These are phyloP conservation scores for Tuberolachnus salignus DNA, from an alignment of 2,888 invertebrate species.

Conservation along the genomic window DNA sequence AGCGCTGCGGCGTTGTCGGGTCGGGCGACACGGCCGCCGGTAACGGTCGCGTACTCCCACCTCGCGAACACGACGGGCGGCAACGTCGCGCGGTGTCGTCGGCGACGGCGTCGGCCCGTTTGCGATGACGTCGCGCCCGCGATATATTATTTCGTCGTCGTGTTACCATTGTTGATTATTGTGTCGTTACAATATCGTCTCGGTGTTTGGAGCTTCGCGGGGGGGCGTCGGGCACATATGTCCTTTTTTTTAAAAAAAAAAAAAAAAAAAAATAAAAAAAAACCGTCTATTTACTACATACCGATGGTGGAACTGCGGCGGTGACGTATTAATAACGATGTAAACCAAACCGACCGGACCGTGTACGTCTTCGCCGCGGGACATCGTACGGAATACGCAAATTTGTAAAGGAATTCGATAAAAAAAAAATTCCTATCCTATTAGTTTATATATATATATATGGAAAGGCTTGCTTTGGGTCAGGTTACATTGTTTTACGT, in stretches of 20 bases:
- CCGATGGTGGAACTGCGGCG: background rate
- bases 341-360: no score
- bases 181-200: no score
- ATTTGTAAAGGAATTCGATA: no score
- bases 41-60: constrained; percentile 20
- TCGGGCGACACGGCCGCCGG: constrained; percentile 23
- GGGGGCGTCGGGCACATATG: background rate
- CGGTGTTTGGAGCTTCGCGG: no score
- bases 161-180: no score
- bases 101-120: constrained; percentile 8
- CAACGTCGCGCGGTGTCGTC: constrained; percentile 25
- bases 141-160: background rate
- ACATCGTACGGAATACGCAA: background rate
- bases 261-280: no score
- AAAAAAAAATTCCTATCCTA: no score
- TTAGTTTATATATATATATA: no score
- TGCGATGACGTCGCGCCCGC: constrained; percentile 25
- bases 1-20: constrained; percentile 25
- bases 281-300: background rate
- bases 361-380: background rate
- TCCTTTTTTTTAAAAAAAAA: background rate
- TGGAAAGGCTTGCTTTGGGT: no score
- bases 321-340: background rate
- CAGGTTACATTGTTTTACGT: no score
- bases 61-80: constrained; percentile 21